A percentile compares a stretch with the other conserved stretches of the same genome.
Conservation (phyloP, 2,113 vertebrate genomes). For the Phycodurus eques region DNA sequence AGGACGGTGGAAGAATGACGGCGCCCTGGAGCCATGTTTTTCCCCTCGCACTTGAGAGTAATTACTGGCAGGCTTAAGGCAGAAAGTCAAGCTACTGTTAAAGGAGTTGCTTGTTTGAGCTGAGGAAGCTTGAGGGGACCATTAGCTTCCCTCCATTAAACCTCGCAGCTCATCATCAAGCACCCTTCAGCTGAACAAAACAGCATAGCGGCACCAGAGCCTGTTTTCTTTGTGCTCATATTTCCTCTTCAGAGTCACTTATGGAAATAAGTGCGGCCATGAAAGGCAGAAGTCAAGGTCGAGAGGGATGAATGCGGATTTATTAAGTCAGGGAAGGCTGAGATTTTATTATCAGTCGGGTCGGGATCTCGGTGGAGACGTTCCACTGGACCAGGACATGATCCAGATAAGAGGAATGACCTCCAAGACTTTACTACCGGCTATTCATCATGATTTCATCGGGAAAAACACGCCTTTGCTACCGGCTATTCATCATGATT, state of each 20-base stretch:
- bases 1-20: not conserved
- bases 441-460: slow-evolving; percentile 8
- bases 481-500: slow-evolving; percentile 5
- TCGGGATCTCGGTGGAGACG: not conserved
- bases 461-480: not conserved
- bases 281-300: slow-evolving; percentile 67
- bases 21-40: not conserved
- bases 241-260: slow-evolving; percentile 71
- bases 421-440: not conserved
- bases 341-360: slow-evolving; percentile 10
- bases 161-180: slow-evolving; percentile 11
- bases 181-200: slow-evolving; percentile 10
- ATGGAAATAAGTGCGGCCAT: slow-evolving; percentile 63
- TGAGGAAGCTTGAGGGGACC: slow-evolving; percentile 1
- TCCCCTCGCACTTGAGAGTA: not conserved
- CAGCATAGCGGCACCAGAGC: slow-evolving; percentile 1
- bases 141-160: slow-evolving; percentile 28
- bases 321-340: slow-evolving; percentile 43
- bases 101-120: slow-evolving; percentile 14
- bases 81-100: slow-evolving; percentile 10
- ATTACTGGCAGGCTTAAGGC: slow-evolving; percentile 1
- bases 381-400: not conserved
- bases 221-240: slow-evolving; percentile 54
- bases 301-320: slow-evolving; percentile 54
- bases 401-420: slow-evolving; percentile 5